Conservation (phyloP, 2,113 vertebrate genomes). For the Heterotilapia buettikoferi region DNA sequence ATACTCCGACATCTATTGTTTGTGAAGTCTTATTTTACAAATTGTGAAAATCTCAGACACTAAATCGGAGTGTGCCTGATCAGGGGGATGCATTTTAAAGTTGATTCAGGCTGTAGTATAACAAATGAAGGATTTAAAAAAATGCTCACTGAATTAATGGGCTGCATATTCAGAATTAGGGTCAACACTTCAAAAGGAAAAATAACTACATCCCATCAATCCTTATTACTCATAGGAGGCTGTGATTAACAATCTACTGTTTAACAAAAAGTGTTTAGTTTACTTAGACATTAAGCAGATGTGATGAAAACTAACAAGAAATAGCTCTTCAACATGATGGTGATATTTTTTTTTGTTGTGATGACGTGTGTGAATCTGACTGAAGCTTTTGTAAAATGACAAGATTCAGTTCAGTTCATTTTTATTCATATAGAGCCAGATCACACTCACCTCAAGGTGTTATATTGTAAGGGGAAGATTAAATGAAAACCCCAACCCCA, state of each 20-base stretch:
- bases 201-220: neutral
- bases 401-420: neutral
- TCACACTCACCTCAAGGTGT: neutral
- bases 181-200: neutral
- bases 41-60: neutral
- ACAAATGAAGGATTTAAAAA: neutral
- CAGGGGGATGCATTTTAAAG: neutral
- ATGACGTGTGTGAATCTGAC: neutral
- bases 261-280: neutral
- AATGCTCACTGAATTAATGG: neutral
- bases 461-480: neutral
- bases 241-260: neutral
- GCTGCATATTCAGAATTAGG: neutral
- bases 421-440: neutral
- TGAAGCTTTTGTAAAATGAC: neutral
- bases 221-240: neutral
- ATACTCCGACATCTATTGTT: neutral
- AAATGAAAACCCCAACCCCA: neutral
- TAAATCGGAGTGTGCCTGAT: neutral
- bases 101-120: neutral
- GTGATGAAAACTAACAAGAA: neutral
- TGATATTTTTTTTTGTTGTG: neutral
- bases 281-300: neutral
- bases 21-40: neutral
- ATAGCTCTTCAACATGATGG: neutral